Evolutionary conservation across 2,113 vertebrate species (phyloP).

Genomic region (Dolichotis patagonum): DNA sequence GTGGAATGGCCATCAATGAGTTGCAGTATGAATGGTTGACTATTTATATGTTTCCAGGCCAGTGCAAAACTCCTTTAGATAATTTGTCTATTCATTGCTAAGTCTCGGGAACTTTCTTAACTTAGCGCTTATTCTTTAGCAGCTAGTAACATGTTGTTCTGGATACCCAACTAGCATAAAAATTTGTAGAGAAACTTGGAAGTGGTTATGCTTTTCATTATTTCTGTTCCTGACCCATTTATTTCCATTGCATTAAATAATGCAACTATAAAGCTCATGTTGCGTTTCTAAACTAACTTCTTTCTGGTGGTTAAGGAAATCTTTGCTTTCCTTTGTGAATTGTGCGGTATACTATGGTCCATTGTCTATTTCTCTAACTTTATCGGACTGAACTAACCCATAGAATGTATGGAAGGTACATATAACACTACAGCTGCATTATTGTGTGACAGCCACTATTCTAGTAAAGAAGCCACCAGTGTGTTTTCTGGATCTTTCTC

Average conservation of each 20-base stretch:
- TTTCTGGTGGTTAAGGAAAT: not conserved
- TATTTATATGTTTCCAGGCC: not conserved
- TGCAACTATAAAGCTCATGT: not conserved
- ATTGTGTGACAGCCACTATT: too few species aligned
- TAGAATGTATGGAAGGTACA: not conserved
- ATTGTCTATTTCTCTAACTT: not conserved
- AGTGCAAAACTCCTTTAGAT: not conserved
- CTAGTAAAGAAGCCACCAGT: not conserved
- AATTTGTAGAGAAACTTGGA: not conserved
- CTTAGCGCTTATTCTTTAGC: not conserved
- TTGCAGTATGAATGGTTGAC: rapidly evolving
- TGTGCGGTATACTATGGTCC: not conserved
- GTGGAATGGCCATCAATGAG: not conserved
- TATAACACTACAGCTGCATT: too few species aligned
- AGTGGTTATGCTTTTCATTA: not conserved
- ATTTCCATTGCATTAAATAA: not conserved
- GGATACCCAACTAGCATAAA: not conserved
- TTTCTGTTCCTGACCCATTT: not conserved
- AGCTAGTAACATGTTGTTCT: not conserved
- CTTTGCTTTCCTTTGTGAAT: not conserved
- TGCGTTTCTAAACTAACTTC: not conserved
- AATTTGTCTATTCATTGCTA: not conserved
- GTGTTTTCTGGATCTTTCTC: not conserved
- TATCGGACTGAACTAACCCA: not conserved
- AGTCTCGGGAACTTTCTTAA: not conserved